Conservation (phyloP, 2,888 invertebrate genomes). For the Himalopsyche japonica region DNA sequence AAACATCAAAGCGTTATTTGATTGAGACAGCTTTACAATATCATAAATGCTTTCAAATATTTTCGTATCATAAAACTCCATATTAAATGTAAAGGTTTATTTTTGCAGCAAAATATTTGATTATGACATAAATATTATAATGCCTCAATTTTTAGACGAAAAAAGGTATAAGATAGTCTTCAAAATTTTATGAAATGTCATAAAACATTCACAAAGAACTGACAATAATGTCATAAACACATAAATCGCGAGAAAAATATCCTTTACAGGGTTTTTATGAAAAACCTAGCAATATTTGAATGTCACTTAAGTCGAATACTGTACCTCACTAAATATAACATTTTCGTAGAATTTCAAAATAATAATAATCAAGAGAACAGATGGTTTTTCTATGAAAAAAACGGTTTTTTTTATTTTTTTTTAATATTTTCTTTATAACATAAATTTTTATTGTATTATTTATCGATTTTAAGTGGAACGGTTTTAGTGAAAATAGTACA, state of each 20-base stretch:
- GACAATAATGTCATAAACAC: neutral
- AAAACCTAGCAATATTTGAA: neutral
- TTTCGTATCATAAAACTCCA: neutral
- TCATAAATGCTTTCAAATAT: no score
- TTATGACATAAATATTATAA: neutral
- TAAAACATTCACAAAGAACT: neutral
- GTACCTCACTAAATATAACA: no score
- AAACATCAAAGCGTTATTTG: no score
- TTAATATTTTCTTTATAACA: no score
- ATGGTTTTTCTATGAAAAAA: no score
- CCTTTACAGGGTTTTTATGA: neutral
- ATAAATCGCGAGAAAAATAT: neutral
- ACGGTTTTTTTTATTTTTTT: no score
- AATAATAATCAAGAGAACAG: no score
- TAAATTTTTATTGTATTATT: no score
- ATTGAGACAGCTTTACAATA: no score
- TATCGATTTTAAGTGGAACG: no score
- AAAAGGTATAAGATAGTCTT: neutral
- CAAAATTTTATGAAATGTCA: neutral
- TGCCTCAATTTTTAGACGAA: neutral
- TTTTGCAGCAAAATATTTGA: neutral
- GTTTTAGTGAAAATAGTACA: no score
- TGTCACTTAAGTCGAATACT: neutral
- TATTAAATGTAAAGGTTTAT: neutral
- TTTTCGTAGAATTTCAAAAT: no score